Evolutionary conservation across 2,113 vertebrate genomes (phyloP).

Genomic region (Sceloporus undulatus): DNA sequence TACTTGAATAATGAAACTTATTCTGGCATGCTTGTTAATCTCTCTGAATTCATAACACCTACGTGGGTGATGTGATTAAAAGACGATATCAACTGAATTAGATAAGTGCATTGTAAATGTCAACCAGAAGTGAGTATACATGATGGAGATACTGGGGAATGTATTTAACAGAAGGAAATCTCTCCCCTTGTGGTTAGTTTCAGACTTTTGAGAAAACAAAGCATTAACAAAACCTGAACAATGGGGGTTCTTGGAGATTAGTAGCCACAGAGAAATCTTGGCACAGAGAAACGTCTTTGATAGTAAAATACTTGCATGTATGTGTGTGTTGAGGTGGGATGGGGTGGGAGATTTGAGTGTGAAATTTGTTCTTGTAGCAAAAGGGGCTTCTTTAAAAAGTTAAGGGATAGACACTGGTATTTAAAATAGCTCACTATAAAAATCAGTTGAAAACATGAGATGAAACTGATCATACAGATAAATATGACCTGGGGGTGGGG

Average conservation of each 20-base stretch:
- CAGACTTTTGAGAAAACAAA: neutral
- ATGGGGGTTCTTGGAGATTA: neutral
- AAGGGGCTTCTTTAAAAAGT: neutral
- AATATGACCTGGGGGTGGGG: neutral
- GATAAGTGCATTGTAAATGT: neutral
- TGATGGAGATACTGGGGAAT: neutral
- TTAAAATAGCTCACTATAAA: neutral
- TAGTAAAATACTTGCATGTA: neutral
- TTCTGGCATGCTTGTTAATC: neutral
- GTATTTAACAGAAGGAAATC: neutral
- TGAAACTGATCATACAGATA: neutral
- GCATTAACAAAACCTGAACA: neutral
- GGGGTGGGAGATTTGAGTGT: too few species aligned
- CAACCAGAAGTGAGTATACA: neutral
- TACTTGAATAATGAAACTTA: slow-evolving; percentile 1
- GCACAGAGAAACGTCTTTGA: neutral
- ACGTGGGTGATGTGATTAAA: slow-evolving; percentile 4
- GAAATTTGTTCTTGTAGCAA: neutral
- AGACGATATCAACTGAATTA: neutral
- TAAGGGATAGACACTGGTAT: neutral
- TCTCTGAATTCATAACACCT: slow-evolving; percentile 1
- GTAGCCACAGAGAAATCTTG: neutral
- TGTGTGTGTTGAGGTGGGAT: neutral
- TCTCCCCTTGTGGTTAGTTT: neutral
- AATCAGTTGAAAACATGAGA: neutral